A percentile compares a stretch with the other conserved stretches of the same genome.
Evolutionary conservation across 2,797 vertebrate species (phyloP).

Genomic region (Carcharodon carcharias): DNA sequence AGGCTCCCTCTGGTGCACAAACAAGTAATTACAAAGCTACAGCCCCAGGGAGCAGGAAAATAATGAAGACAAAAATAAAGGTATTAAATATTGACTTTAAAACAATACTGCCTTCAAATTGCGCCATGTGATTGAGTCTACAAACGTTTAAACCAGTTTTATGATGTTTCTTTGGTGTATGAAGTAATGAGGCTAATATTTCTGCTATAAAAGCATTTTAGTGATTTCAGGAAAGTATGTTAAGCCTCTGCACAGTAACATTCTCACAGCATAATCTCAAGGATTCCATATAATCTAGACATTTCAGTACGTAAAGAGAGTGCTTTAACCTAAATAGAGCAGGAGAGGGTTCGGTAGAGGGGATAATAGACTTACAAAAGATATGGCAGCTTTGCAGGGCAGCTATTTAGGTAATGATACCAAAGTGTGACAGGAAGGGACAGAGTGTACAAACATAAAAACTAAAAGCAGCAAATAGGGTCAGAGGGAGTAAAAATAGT

Average conservation of each 20-base stretch:
- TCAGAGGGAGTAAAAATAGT: too few species aligned
- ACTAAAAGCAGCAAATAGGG: too few species aligned
- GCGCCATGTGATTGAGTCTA: background rate
- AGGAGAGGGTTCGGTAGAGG: too few species aligned
- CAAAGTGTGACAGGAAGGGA: too few species aligned
- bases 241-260: background rate
- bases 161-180: background rate
- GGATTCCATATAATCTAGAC: background rate
- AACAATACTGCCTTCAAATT: background rate
- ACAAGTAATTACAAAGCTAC: background rate
- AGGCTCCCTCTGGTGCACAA: slow-evolving; percentile 17
- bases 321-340: too few species aligned
- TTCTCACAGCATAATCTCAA: background rate
- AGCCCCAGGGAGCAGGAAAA: background rate
- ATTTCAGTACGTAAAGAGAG: background rate
- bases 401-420: too few species aligned
- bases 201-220: background rate
- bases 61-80: background rate
- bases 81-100: background rate
- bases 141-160: background rate
- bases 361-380: too few species aligned
- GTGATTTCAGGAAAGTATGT: background rate
- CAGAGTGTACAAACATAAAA: too few species aligned
- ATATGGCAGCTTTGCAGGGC: too few species aligned
- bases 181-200: background rate